A percentile compares a stretch with the other conserved stretches of the same genome.
phyloP scores from a whole-genome alignment of 2,888 invertebrate genomes.

The Amiota mariae region DNA sequence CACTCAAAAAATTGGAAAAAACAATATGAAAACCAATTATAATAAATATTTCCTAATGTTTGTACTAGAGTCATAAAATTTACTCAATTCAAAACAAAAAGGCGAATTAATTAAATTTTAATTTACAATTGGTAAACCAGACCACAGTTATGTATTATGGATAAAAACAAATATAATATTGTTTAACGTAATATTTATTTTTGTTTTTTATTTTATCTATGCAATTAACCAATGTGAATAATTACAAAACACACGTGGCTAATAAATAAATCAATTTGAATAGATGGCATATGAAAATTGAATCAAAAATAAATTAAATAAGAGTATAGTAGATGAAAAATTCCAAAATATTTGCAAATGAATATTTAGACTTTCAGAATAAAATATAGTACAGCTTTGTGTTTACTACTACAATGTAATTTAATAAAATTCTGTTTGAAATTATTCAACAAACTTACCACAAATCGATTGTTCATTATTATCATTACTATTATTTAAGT shows the following conservation, averaged over 20 bases:
- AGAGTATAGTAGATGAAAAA: background rate
- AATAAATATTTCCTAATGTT: no score
- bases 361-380: background rate
- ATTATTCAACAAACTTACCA: conserved; percentile 22
- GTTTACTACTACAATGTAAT: background rate
- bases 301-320: background rate
- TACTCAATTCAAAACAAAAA: conserved; percentile 34
- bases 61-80: background rate
- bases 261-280: conserved; percentile 7
- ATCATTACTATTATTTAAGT: background rate
- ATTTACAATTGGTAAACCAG: conserved; percentile 37
- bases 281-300: no score
- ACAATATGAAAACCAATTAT: no score
- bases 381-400: background rate
- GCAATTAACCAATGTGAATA: background rate
- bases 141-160: conserved; percentile 37
- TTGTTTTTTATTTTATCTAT: background rate
- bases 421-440: background rate
- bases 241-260: conserved; percentile 15
- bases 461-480: conserved; percentile 15
- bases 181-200: background rate
- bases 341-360: background rate
- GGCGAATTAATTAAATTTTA: conserved; percentile 58
- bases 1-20: no score
- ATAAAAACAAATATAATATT: background rate